phyloP scores from a whole-genome alignment of 2,113 vertebrate species.

The Isichthys henryi region DNA sequence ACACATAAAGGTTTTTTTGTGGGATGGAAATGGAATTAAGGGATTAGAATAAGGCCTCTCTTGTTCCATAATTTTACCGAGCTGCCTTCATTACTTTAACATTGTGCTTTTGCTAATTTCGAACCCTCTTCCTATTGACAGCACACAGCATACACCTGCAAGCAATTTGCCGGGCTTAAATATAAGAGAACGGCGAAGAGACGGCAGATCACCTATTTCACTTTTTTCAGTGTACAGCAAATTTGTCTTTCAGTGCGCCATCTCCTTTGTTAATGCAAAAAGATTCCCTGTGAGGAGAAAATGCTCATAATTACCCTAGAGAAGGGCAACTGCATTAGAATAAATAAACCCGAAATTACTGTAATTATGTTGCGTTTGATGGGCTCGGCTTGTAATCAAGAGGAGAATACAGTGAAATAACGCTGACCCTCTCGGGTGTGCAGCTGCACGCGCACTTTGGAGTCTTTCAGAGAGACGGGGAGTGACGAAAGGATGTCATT shows the following conservation, averaged over 20 bases:
- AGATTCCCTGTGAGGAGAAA: constrained; percentile 97
- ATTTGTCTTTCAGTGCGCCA: constrained; percentile 97
- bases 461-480: constrained; percentile 66
- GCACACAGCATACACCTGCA: constrained; percentile 95
- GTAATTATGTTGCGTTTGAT: constrained; percentile 99
- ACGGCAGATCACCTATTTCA: constrained; percentile 95
- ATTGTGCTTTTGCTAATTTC: constrained; percentile 95
- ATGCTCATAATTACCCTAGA: constrained; percentile 99
- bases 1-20: constrained; percentile 45
- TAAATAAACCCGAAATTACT: constrained; percentile 99
- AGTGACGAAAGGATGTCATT: constrained; percentile 56
- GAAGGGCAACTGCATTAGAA: constrained; percentile 99
- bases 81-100: constrained; percentile 84
- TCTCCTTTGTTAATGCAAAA: constrained; percentile 99
- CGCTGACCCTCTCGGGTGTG: constrained; percentile 98
- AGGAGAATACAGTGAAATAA: constrained; percentile 99
- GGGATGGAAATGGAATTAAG: constrained; percentile 26
- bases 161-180: constrained; percentile 97
- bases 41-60: constrained; percentile 62
- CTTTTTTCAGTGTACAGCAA: constrained; percentile 79
- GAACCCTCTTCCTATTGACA: constrained; percentile 86
- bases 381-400: constrained; percentile 99
- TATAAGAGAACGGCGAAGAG: constrained; percentile 81
- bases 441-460: constrained; percentile 90
- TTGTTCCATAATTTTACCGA: constrained; percentile 78